phyloP scores from a whole-genome alignment of 2,113 vertebrate species.

The Paracanthobrama guichenoti region DNA sequence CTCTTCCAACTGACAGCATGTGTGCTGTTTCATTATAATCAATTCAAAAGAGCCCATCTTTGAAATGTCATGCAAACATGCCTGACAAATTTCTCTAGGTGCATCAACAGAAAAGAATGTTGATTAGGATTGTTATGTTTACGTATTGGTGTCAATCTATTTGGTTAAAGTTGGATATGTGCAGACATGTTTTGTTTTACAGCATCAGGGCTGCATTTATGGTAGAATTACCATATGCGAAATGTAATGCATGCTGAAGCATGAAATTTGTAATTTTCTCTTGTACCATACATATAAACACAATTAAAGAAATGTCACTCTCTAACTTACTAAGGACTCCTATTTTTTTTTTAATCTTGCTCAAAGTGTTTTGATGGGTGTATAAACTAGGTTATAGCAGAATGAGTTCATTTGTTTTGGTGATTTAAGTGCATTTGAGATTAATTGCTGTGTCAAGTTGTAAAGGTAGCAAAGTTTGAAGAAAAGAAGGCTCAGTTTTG shows the following conservation, averaged over 20 bases:
- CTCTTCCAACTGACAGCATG: neutral
- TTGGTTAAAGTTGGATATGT: neutral
- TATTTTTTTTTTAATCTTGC: neutral
- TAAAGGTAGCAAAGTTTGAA: neutral
- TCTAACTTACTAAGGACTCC: neutral
- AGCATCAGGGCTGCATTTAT: neutral
- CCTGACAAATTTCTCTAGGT: neutral
- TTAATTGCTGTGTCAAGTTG: neutral
- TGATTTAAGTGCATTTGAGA: neutral
- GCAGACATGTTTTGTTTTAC: neutral
- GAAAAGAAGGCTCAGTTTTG: neutral
- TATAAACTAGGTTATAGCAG: neutral
- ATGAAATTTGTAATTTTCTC: neutral
- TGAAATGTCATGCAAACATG: slow-evolving; percentile 12
- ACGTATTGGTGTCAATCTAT: neutral
- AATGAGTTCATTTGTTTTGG: slow-evolving; percentile 2
- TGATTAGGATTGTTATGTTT: neutral
- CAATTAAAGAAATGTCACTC: neutral
- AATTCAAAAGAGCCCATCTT: neutral
- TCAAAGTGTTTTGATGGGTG: neutral
- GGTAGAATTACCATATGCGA: neutral
- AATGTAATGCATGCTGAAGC: neutral
- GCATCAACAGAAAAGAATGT: neutral
- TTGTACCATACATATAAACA: neutral
- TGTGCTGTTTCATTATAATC: neutral